Conservation (phyloP, 2,888 invertebrate species). For the Cerastis rubricosa region DNA sequence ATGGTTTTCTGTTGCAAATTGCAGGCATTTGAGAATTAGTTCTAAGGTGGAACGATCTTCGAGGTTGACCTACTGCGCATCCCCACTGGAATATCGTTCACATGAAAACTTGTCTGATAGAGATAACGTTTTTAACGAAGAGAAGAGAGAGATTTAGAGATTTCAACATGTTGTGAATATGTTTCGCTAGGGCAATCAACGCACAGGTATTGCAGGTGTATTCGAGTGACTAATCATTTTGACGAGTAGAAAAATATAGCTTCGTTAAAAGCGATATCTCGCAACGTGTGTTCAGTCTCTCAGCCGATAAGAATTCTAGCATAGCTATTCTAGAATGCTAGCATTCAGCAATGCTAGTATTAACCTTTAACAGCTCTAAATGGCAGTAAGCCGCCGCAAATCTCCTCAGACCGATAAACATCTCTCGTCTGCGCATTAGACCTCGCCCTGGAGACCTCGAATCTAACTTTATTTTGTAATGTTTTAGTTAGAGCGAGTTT, state of each 20-base stretch:
- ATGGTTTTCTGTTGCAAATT: not conserved
- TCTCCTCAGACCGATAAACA: not conserved
- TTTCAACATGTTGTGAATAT: not conserved
- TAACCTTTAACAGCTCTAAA: not conserved
- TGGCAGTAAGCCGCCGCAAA: not conserved
- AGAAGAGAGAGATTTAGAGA: not conserved
- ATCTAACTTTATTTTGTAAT: constrained; percentile 14
- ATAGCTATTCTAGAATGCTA: too few relatives aligned
- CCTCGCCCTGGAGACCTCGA: not conserved
- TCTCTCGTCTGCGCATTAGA: not conserved
- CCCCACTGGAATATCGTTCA: not conserved
- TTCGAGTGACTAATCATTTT: not conserved
- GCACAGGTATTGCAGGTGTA: not conserved
- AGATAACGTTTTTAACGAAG: not conserved
- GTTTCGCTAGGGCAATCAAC: not conserved
- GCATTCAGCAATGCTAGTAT: not conserved
- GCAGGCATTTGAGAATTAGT: not conserved
- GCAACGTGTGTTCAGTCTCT: not conserved
- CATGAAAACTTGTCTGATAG: not conserved
- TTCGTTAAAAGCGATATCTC: not conserved
- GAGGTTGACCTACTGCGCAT: not conserved
- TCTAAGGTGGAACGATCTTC: not conserved
- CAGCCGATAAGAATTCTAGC: not conserved
- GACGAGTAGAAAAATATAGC: not conserved
- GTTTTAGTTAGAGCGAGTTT: constrained; percentile 21